Conservation (phyloP, 2,113 vertebrate genomes). For the Strigops habroptila region DNA sequence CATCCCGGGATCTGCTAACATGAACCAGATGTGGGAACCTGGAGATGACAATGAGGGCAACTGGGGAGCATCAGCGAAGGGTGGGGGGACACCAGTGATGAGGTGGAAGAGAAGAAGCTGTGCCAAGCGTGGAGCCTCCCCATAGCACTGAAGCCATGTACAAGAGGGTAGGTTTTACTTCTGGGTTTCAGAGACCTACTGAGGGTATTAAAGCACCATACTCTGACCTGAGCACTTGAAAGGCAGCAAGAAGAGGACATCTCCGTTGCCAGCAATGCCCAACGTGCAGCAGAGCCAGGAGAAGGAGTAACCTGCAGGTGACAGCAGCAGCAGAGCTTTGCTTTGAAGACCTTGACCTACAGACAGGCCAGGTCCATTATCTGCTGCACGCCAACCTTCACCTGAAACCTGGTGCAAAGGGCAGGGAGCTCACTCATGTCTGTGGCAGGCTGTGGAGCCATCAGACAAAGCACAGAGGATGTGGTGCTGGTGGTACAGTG, state of each 20-base stretch:
- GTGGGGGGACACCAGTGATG: neutral
- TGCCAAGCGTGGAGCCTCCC: neutral
- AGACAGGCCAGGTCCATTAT: accelerated
- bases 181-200: neutral
- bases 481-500: neutral
- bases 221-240: accelerated
- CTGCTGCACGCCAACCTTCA: accelerated
- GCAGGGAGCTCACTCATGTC: accelerated
- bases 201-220: neutral
- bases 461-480: neutral
- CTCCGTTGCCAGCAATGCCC: neutral
- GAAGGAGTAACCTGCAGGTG: neutral
- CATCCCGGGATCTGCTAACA: slow-evolving; percentile 71
- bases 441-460: accelerated
- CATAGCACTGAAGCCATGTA: accelerated
- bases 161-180: neutral
- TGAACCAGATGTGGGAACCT: slow-evolving; percentile 79
- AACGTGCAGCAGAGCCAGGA: neutral
- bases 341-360: neutral
- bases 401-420: neutral
- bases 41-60: slow-evolving; percentile 55
- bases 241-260: neutral
- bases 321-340: neutral
- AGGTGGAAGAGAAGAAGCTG: neutral
- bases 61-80: slow-evolving; percentile 12